phyloP scores from a whole-genome alignment of 1,140 invertebrate genomes.

The Trachymyrmex cornetzi region DNA sequence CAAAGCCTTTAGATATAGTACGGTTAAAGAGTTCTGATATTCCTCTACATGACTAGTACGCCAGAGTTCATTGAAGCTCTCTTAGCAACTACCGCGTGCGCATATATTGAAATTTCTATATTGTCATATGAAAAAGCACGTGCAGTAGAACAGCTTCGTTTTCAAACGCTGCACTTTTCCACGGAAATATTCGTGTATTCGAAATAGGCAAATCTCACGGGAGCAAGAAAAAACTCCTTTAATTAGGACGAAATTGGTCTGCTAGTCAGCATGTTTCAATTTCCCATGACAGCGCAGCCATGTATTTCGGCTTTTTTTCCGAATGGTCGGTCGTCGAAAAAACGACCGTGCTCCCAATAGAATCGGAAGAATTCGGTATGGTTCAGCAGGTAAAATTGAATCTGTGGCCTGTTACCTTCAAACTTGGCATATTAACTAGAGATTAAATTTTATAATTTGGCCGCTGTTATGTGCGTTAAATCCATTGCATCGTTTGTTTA shows the following conservation, averaged over 20 bases:
- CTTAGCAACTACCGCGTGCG: not conserved
- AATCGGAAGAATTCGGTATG: slow-evolving; percentile 58
- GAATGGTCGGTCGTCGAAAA: slow-evolving; percentile 66
- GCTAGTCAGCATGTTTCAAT: slow-evolving; percentile 71
- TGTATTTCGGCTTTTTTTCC: slow-evolving; percentile 73
- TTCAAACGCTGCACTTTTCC: slow-evolving; percentile 40
- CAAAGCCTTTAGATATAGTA: not conserved
- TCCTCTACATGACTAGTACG: not conserved
- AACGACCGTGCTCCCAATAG: slow-evolving; percentile 58
- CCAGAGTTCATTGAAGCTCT: slow-evolving; percentile 18
- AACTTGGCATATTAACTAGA: slow-evolving; percentile 40
- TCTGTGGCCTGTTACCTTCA: slow-evolving; percentile 38
- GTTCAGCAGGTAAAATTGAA: slow-evolving; percentile 58
- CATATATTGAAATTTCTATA: slow-evolving; percentile 46
- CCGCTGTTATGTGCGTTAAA: not conserved
- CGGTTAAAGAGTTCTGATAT: slow-evolving; percentile 36
- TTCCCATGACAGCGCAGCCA: slow-evolving; percentile 70
- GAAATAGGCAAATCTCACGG: slow-evolving; percentile 55
- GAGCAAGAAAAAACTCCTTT: slow-evolving; percentile 62
- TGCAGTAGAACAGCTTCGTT: slow-evolving; percentile 30
- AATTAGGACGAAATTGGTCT: slow-evolving; percentile 67
- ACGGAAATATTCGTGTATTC: slow-evolving; percentile 39
- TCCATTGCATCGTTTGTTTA: not conserved
- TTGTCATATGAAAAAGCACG: slow-evolving; percentile 28
- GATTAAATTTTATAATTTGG: slow-evolving; percentile 43